Evolutionary conservation across 2,888 invertebrate species (phyloP), one percentile per base, ranked within the genome.

Genomic region (Melinopterus prodromus): DNA sequence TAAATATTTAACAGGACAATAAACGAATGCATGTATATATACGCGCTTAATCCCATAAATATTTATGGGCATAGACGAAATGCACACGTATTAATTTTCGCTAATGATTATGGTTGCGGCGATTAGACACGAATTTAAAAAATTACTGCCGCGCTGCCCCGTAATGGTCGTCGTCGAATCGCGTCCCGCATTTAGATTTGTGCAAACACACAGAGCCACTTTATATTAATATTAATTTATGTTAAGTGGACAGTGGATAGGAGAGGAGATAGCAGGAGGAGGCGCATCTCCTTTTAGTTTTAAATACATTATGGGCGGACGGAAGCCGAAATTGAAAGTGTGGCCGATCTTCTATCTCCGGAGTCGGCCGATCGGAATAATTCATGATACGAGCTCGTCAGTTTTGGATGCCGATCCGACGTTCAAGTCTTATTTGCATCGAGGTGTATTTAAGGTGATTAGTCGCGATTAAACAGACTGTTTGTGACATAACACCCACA

Each of bases 191-290:
- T 53, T 53, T 12, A 53, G 53, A 53, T 53, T 12, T 53, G 53
- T 53, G 53, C 53, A 53, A 53, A 53, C 53, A 53, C 53, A 53
- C 53, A 53, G 53, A 53, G 53, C 2, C 53, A 53, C 53, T 53
- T 53, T 53, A 53, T 53, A 53, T 74, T 74, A 74, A 74, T 74
- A 74, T 74, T 74, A 74, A 74, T 74, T 74, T 74, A 74, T 74
- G 74, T 74, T 74, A 74, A 74, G 74, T 74, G 74, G 74, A 53
- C 53, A 53, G 53, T 53, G 53, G 53, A 53, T 53, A 53, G 53
- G 53, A 53, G 53, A 53, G 53, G 9, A 53, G 53, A 53, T 53
- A 53, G 12, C 53, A 53, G 12, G 53, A 7, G 53, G 53, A 53
- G 53, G 53, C 53, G 53, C 53, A 53, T 53, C 53, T 53, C 53